Conservation (phyloP, 2,797 vertebrate species). For the Myotis planiceps region DNA sequence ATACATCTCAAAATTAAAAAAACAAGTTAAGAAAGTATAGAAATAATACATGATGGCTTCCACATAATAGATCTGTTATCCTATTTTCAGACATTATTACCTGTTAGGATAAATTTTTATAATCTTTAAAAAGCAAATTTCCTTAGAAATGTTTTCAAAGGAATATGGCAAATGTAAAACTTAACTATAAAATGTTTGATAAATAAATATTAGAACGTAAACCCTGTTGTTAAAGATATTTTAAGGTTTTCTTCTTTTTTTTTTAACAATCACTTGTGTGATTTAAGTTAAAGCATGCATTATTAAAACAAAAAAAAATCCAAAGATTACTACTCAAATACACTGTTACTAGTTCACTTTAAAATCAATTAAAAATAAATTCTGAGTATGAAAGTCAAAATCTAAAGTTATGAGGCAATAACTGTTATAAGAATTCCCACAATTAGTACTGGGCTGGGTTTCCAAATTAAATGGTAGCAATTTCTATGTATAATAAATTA, state of each 20-base stretch:
- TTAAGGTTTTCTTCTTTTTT: not conserved
- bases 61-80: not conserved
- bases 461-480: slow-evolving; percentile 5
- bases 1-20: not conserved
- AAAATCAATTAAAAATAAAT: slow-evolving; percentile 48
- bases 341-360: not conserved
- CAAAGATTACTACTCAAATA: not conserved
- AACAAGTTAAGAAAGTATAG: not conserved
- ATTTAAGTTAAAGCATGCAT: not conserved
- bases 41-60: slow-evolving; percentile 12
- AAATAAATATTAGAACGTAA: slow-evolving; percentile 8
- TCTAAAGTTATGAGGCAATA: slow-evolving; percentile 34
- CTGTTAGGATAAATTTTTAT: not conserved
- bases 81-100: slow-evolving; percentile 26
- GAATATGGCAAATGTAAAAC: not conserved
- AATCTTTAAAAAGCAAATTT: slow-evolving; percentile 24
- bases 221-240: not conserved
- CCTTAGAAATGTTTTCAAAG: slow-evolving; percentile 25
- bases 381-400: slow-evolving; percentile 37
- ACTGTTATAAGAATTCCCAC: not conserved
- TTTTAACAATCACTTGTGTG: not conserved
- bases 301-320: slow-evolving; percentile 2
- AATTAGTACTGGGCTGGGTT: not conserved
- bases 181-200: not conserved
- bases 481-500: slow-evolving; percentile 34